Conservation (phyloP, 2,797 vertebrate species). For the Intellagama lesueurii region DNA sequence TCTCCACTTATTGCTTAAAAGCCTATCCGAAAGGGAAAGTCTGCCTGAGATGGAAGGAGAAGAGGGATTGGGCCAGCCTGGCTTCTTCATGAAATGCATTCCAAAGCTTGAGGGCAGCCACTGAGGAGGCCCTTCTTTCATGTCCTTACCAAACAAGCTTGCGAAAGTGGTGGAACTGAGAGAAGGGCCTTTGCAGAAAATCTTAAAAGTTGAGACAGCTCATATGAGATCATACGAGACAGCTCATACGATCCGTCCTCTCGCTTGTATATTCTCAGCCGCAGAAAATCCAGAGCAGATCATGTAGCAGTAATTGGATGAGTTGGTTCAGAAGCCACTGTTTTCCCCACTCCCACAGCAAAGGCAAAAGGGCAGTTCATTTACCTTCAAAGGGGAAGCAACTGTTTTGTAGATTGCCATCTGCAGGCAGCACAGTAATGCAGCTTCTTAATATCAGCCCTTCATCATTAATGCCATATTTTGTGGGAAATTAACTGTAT, state of each 20-base stretch:
- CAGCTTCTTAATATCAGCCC: background rate
- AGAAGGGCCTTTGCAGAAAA: no score
- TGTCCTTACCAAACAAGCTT: no score
- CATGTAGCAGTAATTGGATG: background rate
- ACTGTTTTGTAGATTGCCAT: background rate
- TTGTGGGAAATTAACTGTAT: constrained; percentile 42
- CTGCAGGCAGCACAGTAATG: background rate
- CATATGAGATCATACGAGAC: no score
- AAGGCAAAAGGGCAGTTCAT: background rate
- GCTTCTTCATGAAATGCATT: no score
- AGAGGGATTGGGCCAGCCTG: no score
- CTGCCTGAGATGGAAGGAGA: no score
- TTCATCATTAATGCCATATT: constrained; percentile 7
- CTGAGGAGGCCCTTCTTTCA: no score
- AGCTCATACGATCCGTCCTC: background rate
- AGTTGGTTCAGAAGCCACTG: background rate
- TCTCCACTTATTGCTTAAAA: no score
- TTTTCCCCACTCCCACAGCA: background rate
- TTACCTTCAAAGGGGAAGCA: background rate
- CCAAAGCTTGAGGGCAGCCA: no score
- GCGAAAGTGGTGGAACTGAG: no score
- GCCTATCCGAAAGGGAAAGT: no score
- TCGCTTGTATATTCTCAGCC: background rate
- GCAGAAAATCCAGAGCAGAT: background rate
- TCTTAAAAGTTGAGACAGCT: no score